Evolutionary conservation across 2,888 invertebrate genomes (phyloP).

Genomic region (Panorpa germanica): DNA sequence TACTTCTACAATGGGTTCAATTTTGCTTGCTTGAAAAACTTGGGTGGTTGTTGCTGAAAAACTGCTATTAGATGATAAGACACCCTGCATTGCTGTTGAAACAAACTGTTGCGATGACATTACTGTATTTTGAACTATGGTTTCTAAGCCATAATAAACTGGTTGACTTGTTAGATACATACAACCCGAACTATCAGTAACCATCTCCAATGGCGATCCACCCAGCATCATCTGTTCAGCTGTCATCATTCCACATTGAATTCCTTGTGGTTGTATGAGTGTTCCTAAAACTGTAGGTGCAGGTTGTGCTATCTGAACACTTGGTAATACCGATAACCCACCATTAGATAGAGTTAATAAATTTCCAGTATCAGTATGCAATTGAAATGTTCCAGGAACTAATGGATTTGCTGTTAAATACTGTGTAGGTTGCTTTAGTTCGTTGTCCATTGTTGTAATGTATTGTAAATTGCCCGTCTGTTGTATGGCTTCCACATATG

Average conservation of each 20-base stretch:
- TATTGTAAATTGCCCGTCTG: conserved; percentile 64
- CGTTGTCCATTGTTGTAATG: conserved; percentile 44
- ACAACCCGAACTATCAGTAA: conserved; percentile 33
- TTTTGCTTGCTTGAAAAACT: conserved; percentile 70
- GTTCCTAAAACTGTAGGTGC: conserved; percentile 31
- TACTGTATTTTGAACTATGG: conserved; percentile 72
- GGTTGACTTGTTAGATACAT: conserved; percentile 49
- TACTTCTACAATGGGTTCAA: conserved; percentile 62
- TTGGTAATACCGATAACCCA: conserved; percentile 35
- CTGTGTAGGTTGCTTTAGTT: conserved; percentile 32
- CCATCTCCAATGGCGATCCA: conserved; percentile 41
- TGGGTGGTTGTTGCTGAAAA: conserved; percentile 70
- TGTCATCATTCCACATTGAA: conserved; percentile 28
- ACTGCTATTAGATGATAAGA: conserved; percentile 62
- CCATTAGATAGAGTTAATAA: conserved; percentile 37
- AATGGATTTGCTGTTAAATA: conserved; percentile 33
- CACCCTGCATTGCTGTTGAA: conserved; percentile 62
- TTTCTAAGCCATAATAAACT: conserved; percentile 67
- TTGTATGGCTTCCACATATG: conserved; percentile 49
- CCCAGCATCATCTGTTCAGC: conserved; percentile 41
- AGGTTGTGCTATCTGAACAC: conserved; percentile 29
- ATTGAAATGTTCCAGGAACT: conserved; percentile 36
- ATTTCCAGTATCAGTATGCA: conserved; percentile 39
- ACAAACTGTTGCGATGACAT: conserved; percentile 81
- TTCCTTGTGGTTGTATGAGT: conserved; percentile 37